phyloP scores from a whole-genome alignment of 2,888 invertebrate genomes.

The Crocallis elinguaria region DNA sequence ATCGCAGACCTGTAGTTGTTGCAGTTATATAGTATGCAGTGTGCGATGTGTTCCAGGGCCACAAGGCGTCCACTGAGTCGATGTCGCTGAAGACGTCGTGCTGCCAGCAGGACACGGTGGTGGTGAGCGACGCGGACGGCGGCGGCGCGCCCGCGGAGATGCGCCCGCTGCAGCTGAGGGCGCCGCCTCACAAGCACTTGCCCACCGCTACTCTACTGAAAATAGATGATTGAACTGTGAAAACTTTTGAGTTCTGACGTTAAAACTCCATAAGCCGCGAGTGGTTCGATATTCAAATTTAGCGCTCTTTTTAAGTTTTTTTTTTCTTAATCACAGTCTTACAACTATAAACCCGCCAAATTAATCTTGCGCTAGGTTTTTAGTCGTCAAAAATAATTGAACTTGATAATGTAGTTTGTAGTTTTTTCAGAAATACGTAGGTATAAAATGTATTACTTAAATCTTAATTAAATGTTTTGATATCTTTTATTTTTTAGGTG shows the following conservation, averaged over 20 bases:
- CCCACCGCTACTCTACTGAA: conserved; percentile 6
- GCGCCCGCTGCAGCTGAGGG: conserved; percentile 59
- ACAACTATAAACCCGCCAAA: too few relatives aligned
- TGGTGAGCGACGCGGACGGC: conserved; percentile 66
- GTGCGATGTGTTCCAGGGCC: conserved; percentile 52
- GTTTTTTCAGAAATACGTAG: too few relatives aligned
- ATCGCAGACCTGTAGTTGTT: too few relatives aligned
- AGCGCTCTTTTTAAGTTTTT: background rate
- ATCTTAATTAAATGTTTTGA: too few relatives aligned
- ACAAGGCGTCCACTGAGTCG: conserved; percentile 74
- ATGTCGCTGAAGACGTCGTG: conserved; percentile 77
- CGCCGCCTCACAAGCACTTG: conserved; percentile 12
- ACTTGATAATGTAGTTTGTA: too few relatives aligned
- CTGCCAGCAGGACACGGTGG: conserved; percentile 71
- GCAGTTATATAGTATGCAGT: too few relatives aligned
- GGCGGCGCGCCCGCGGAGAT: conserved; percentile 69
- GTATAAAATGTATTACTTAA: too few relatives aligned
- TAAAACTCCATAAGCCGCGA: background rate
- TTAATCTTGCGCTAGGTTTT: too few relatives aligned
- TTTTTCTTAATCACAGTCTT: too few relatives aligned
- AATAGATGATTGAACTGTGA: conserved; percentile 1
- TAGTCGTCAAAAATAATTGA: too few relatives aligned
- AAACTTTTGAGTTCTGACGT: too few relatives aligned
- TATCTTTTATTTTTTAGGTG: background rate
- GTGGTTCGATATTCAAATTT: background rate